Evolutionary conservation across 2,797 vertebrate genomes (phyloP).

Genomic region (Triplophysa bombifrons): DNA sequence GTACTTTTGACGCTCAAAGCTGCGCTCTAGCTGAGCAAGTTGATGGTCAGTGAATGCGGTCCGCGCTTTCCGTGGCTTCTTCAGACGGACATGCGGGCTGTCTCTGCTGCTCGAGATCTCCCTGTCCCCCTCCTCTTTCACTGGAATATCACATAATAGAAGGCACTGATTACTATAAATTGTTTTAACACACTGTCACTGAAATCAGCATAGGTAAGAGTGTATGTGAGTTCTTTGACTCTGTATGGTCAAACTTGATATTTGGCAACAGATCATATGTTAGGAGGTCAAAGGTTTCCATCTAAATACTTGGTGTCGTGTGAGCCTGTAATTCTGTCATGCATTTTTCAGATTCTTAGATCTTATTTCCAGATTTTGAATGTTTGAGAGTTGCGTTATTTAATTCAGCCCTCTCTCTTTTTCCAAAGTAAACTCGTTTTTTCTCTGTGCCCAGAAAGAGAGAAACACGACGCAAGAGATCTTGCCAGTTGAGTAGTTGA

Average conservation of each 20-base stretch:
- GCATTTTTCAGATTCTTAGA: constrained; percentile 17
- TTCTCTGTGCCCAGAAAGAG: constrained; percentile 40
- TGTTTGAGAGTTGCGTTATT: not conserved
- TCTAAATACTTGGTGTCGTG: not conserved
- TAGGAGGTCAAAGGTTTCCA: constrained; percentile 20
- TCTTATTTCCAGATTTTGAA: constrained; percentile 14
- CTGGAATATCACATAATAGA: constrained; percentile 67
- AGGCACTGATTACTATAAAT: not conserved
- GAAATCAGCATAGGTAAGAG: not conserved
- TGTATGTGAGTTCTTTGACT: not conserved
- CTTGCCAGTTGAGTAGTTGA: constrained; percentile 77
- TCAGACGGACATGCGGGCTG: constrained; percentile 93
- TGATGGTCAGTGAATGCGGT: constrained; percentile 98
- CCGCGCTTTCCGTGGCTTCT: constrained; percentile 95
- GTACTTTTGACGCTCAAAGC: constrained; percentile 97
- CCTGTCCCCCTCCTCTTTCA: constrained; percentile 95
- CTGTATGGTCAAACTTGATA: not conserved
- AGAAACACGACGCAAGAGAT: constrained; percentile 59
- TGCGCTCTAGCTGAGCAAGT: constrained; percentile 95
- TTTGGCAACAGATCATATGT: constrained; percentile 19
- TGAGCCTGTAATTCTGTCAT: constrained; percentile 6
- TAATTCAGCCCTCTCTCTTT: constrained; percentile 50
- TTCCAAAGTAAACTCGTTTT: constrained; percentile 43
- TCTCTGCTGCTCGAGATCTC: constrained; percentile 98
- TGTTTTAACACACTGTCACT: constrained; percentile 21